Evolutionary conservation across 2,113 vertebrate species (phyloP), one percentile per base, ranked within the genome.

Genomic region (Gambusia holbrooki): DNA sequence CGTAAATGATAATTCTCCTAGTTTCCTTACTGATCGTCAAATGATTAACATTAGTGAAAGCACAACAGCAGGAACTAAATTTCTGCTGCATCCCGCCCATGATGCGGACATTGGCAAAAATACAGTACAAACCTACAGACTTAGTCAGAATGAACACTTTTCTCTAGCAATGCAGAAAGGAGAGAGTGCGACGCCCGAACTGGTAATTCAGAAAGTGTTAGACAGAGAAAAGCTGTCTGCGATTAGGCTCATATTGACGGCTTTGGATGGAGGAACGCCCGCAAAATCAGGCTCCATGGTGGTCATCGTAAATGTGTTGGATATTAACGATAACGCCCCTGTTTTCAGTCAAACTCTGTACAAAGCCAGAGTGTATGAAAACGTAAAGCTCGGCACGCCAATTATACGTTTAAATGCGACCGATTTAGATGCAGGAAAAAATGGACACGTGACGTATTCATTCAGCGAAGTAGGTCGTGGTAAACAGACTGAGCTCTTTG

Each of bases 251-350:
- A 89, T 89, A 14, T 87, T 97, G 74, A 96, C 95, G 0, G 96
- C 96, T 0, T 81, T 95, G 32, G 97, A 97, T 6, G 96, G 96
- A 42, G 97, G 96, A 15, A 93, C 91, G 33, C 95, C 96, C 5
- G 88, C 93, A 0, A 92, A 85, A 79, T 94, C 95, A 60, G 96
- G 96, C 0, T 85, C 83, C 1, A 91, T 91, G 33, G 80, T 9
- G 0, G 89, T 97, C 27, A 85, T 90, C 0, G 84, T 97, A 0
- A 92, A 95, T 60, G 95, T 74, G 3, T 29, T 74, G 9, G 72
- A 74, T 22, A 74, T 13, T 29, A 74, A 74, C 58, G 72, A 74
- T 11, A 74, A 74, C 22, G 62, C 72, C 17, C 72, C 72, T 28
- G 45, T 37, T 22, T 74, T 74, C n/a, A 74, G 45, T 22, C 62